These are phyloP conservation scores for Halictus quadricinctus DNA, from an alignment of 2,888 invertebrate species.

Conservation along the genomic window DNA sequence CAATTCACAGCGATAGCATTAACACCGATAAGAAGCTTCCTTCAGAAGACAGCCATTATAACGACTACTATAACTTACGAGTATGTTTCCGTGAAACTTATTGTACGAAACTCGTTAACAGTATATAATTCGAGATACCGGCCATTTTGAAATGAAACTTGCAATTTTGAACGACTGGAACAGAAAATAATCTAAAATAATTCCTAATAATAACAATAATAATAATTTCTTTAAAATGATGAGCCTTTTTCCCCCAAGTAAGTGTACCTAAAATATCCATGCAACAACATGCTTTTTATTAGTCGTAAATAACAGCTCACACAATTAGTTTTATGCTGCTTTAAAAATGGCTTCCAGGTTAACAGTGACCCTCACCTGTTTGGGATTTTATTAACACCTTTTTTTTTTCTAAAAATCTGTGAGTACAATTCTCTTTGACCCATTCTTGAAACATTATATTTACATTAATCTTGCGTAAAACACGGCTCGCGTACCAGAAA, in stretches of 20 bases:
- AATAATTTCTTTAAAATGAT: background rate
- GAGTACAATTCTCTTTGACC: too few relatives aligned
- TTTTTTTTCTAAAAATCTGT: background rate
- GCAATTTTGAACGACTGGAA: background rate
- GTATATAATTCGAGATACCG: background rate
- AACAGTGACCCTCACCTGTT: background rate
- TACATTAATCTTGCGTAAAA: background rate
- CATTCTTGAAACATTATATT: background rate
- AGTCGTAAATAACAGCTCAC: background rate
- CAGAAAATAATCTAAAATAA: too few relatives aligned
- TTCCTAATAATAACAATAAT: too few relatives aligned
- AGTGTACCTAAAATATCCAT: background rate
- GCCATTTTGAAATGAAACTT: background rate
- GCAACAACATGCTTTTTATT: background rate
- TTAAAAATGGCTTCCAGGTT: background rate
- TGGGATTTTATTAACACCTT: background rate
- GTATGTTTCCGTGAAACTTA: background rate
- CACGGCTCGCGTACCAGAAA: background rate
- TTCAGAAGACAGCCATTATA: background rate
- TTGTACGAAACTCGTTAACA: background rate
- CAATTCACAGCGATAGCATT: background rate
- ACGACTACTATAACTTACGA: background rate
- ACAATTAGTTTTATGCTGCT: background rate
- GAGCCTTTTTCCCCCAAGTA: background rate
- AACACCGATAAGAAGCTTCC: background rate